Evolutionary conservation across 2,113 vertebrate species (phyloP), one percentile per base, ranked within the genome.

Genomic region (Mormyrus lacerda): DNA sequence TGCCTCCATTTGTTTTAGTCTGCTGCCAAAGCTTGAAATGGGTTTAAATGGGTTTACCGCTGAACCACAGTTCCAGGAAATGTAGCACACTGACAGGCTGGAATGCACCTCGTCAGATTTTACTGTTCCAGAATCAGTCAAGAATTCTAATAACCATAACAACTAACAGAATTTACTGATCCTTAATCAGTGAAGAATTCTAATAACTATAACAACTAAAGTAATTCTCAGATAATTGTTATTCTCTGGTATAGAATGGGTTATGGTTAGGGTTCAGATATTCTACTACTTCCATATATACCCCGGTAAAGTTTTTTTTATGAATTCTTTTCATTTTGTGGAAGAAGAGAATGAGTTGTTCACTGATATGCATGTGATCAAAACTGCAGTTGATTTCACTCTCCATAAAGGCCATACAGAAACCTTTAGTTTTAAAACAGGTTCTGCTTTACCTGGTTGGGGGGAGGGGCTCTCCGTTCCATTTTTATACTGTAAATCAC

Each of bases 1-100:
- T 91, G 89, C 91, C 89, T 90, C 61, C 79, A 89, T 85, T 21
- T 1, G 21, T 87, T 88, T 82, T 45, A 85, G 55, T 84, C 85
- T 69, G 83, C 27, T 42, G 45, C 31, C 47, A 85, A 44, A 44
- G 15, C 91, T 90, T 89, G 91, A 91, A 85, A 85, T 88, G 31
- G 89, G 31, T 79, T 85, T 15, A 91, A 85, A 85, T 88, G 31
- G 89, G 31, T 79, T 85, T 15, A 61, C 51, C 50, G 53, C 31
- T 44, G 39, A 21, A 73, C 47, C 84, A 24, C 27, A 53, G 42
- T 89, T 61, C n/a, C 61, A 65, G 55, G 85, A 88, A 87, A 76
- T 88, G 86, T 85, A 51, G 82, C 24, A 89, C 87, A 91, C 73
- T 89, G 90, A 89, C 21, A 42, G 2, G 87, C 51, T 45, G 55